Evolutionary conservation across 2,113 vertebrate genomes (phyloP).

Genomic region (Stigmatopora nigra): DNA sequence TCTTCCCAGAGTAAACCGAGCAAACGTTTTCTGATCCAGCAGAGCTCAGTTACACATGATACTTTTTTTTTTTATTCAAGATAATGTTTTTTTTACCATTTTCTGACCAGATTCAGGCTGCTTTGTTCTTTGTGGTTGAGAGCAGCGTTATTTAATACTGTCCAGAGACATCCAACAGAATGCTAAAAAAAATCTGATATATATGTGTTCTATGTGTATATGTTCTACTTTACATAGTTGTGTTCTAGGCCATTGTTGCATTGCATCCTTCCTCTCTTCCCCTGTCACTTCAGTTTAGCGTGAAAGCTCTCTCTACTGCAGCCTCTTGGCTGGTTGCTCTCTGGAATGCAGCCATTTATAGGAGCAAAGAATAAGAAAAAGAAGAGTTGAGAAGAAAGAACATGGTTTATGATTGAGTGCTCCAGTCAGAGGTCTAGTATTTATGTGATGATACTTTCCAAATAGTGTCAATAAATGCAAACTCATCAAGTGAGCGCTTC

Average conservation of each 20-base stretch:
- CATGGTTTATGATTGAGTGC: slow-evolving; percentile 29
- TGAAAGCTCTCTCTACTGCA: slow-evolving; percentile 39
- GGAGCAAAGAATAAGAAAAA: slow-evolving; percentile 27
- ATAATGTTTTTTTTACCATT: slow-evolving; percentile 11
- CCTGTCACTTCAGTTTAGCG: slow-evolving; percentile 56
- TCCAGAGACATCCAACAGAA: slow-evolving; percentile 1
- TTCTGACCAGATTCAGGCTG: slow-evolving; percentile 1
- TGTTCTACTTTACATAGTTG: slow-evolving; percentile 35
- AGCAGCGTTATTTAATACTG: slow-evolving; percentile 9
- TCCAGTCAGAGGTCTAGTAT: slow-evolving; percentile 27
- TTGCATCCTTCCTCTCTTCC: slow-evolving; percentile 51
- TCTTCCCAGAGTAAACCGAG: slow-evolving; percentile 15
- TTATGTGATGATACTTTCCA: slow-evolving; percentile 15
- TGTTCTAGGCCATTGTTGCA: slow-evolving; percentile 37
- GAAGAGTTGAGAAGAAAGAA: slow-evolving; percentile 26
- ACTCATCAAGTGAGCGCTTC: background rate
- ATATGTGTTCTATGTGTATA: too few relatives aligned
- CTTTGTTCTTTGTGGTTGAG: slow-evolving; percentile 5
- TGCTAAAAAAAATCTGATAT: too few relatives aligned
- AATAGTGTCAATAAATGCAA: background rate
- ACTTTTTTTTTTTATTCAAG: slow-evolving; percentile 4
- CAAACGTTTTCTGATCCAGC: slow-evolving; percentile 21
- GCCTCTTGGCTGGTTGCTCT: slow-evolving; percentile 46
- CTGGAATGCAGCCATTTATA: slow-evolving; percentile 44
- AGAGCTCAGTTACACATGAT: slow-evolving; percentile 13